Evolutionary conservation across 2,888 invertebrate species (phyloP).

Genomic region (Drosophila mimica): DNA sequence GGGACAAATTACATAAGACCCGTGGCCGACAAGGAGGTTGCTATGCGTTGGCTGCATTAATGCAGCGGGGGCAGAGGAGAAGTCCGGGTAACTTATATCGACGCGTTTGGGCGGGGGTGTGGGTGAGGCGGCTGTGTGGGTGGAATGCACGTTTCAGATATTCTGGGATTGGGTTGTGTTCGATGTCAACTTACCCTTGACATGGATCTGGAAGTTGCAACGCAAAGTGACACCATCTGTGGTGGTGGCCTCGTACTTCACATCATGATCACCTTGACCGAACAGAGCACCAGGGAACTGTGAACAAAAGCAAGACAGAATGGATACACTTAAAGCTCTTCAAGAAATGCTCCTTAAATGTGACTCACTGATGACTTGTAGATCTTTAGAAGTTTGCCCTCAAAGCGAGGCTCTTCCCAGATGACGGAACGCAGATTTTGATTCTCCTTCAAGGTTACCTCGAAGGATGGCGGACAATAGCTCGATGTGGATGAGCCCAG

Average conservation of each 20-base stretch:
- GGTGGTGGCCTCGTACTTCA: conserved; percentile 88
- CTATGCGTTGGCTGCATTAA: conserved; percentile 42
- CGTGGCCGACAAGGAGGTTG: conserved; percentile 66
- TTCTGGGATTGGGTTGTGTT: neutral
- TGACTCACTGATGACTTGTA: conserved; percentile 87
- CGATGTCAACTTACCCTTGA: conserved; percentile 85
- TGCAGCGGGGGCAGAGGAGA: conserved; percentile 23
- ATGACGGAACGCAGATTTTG: conserved; percentile 87
- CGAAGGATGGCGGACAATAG: conserved; percentile 88
- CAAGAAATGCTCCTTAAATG: no score
- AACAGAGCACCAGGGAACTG: conserved; percentile 88
- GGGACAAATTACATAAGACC: conserved; percentile 83
- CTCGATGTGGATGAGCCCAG: conserved; percentile 63
- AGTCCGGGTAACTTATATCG: conserved; percentile 27
- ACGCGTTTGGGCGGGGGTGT: conserved; percentile 6
- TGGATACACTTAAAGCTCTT: neutral
- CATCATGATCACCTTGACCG: conserved; percentile 87
- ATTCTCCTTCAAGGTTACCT: conserved; percentile 86
- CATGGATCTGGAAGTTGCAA: conserved; percentile 88
- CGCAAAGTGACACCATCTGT: conserved; percentile 87
- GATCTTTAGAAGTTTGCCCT: conserved; percentile 69
- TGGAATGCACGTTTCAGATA: neutral
- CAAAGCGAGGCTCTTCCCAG: conserved; percentile 89
- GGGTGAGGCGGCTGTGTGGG: conserved; percentile 33
- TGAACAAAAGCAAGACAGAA: neutral